phyloP scores from a whole-genome alignment of 2,113 vertebrate genomes.

The Melanerpes aurifrons region DNA sequence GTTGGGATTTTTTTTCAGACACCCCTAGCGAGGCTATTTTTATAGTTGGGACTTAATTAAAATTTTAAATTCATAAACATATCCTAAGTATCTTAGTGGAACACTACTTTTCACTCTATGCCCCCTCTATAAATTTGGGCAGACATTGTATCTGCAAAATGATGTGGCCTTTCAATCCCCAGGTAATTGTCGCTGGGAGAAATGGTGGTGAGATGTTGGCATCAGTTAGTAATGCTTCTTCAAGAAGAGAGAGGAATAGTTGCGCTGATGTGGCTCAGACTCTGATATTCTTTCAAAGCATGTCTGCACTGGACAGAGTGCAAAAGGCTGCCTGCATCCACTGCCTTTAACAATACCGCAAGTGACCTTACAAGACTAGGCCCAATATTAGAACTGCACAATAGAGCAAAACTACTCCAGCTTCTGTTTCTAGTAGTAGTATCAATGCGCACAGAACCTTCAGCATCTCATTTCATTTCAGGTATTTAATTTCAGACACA shows the following conservation, averaged over 20 bases:
- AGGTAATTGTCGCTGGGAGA: neutral
- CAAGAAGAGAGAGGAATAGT: neutral
- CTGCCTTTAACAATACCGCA: neutral
- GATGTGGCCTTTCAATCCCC: neutral
- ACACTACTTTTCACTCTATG: neutral
- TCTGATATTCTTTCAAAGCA: neutral
- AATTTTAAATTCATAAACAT: neutral
- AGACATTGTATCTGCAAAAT: neutral
- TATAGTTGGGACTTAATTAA: neutral
- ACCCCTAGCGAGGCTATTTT: neutral
- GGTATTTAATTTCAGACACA: neutral
- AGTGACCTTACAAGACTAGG: neutral
- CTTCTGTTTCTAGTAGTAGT: neutral
- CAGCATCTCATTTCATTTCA: neutral
- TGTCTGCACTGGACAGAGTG: neutral
- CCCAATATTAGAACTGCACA: neutral
- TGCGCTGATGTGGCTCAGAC: neutral
- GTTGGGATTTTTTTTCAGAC: neutral
- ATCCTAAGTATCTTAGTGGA: neutral
- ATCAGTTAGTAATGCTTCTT: neutral
- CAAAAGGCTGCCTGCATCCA: neutral
- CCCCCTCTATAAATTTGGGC: neutral
- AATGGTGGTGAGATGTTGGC: fast-evolving
- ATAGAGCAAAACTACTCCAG: neutral
- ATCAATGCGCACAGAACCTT: neutral